phyloP scores from a whole-genome alignment of 2,113 vertebrate species.

The Marmota flaviventris region DNA sequence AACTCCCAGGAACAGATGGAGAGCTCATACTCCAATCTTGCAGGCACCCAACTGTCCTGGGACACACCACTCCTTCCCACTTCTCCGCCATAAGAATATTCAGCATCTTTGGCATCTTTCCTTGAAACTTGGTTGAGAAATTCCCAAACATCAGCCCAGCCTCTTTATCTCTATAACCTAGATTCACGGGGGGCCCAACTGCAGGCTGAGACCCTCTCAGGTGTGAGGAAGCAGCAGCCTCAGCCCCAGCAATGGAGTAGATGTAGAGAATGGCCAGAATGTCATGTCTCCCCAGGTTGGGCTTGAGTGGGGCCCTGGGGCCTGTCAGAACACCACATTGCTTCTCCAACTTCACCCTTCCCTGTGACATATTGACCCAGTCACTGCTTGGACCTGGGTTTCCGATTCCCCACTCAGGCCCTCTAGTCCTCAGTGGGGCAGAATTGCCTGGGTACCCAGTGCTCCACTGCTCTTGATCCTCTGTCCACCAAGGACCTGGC shows the following conservation, averaged over 20 bases:
- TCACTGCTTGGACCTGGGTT: background rate
- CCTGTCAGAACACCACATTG: background rate
- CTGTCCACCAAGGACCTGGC: too few relatives aligned
- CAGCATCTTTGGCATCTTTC: background rate
- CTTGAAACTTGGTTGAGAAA: background rate
- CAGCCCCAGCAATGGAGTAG: background rate
- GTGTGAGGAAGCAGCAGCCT: too few relatives aligned
- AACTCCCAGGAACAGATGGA: background rate
- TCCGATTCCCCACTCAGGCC: background rate
- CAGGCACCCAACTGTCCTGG: background rate
- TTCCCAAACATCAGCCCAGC: background rate
- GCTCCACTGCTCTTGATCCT: background rate
- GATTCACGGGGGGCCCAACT: background rate
- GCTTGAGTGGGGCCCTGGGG: background rate
- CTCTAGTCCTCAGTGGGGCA: background rate
- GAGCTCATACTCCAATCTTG: background rate
- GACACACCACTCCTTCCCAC: background rate
- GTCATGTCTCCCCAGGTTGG: fast-evolving
- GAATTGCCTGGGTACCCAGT: background rate
- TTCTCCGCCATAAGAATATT: background rate
- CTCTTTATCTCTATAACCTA: background rate
- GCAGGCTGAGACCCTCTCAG: background rate
- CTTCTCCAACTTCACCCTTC: background rate
- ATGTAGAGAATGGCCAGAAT: fast-evolving
- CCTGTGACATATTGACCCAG: background rate